phyloP scores from a whole-genome alignment of 2,797 vertebrate species.

The Semotilus atromaculatus region DNA sequence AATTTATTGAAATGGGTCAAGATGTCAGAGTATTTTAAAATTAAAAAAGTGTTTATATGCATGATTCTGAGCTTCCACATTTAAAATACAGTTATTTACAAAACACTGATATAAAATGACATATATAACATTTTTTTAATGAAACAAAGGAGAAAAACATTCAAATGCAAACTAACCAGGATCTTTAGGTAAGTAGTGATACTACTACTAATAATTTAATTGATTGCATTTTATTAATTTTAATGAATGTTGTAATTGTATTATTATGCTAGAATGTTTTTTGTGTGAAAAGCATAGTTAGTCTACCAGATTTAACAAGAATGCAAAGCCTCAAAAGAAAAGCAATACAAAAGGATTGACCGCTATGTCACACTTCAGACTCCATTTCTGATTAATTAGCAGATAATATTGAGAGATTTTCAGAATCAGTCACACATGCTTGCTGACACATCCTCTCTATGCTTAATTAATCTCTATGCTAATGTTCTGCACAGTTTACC shows the following conservation, averaged over 20 bases:
- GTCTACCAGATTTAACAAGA: not conserved
- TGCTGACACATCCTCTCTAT: conserved; percentile 27
- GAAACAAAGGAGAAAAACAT: not conserved
- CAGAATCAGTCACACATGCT: conserved; percentile 37
- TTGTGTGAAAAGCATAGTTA: not conserved
- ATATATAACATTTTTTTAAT: not conserved
- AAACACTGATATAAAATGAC: not conserved
- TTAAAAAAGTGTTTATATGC: not conserved
- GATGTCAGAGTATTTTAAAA: not conserved
- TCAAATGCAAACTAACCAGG: not conserved
- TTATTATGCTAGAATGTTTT: not conserved
- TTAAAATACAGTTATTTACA: not conserved
- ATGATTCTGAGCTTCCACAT: not conserved
- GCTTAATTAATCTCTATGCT: conserved; percentile 43
- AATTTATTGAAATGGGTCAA: not conserved
- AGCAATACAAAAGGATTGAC: conserved; percentile 17
- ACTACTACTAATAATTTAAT: not conserved
- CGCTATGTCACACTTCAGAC: conserved; percentile 7
- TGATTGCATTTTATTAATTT: not conserved
- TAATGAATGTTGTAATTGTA: not conserved
- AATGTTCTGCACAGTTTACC: conserved; percentile 21
- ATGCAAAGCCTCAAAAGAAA: conserved; percentile 4
- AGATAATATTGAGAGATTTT: conserved; percentile 43
- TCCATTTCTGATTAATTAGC: conserved; percentile 34
- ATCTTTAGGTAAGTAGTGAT: too few species aligned